Evolutionary conservation across 2,888 invertebrate species (phyloP), one percentile per base, ranked within the genome.

Genomic region (Alcis repandata): DNA sequence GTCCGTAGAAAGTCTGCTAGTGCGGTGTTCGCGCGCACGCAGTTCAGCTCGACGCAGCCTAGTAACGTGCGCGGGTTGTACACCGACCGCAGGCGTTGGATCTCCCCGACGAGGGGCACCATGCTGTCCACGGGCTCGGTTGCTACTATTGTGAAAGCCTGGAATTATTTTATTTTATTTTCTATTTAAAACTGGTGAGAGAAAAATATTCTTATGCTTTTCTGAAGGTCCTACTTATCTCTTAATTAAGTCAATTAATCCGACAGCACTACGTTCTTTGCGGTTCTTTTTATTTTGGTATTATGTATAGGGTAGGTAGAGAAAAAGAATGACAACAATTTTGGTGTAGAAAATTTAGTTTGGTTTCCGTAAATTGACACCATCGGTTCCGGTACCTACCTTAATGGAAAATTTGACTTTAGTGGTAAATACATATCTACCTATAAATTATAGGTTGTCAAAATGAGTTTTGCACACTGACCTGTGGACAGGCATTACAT

Each of bases 1-100:
- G 94, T 86, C 13, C 93, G 89, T 85, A 95, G 77, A 58, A 95
- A 95, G 79, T 96, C 95, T 0, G 96, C 95, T 27, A 96, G 90
- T 75, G 96, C 96, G 0, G 96, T 95, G 83, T 95, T 95, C 0
- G 96, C 95, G 65, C 96, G 89, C 40, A 96, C 95, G 66, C 95
- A 94, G 87, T 96, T 96, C 54, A 96, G 85, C 62, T 96, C 95
- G 19, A 96, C 96, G 53, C 96, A 95, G 41, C 96, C 96, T 77
- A 96, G 95, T 2, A 93, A 69, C 1, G 74, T 69, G 10, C 91
- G 85, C 1, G 92, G 86, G 68, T 91, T 87, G 78, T 91, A 92
- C 0, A 77, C 62, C 3, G 82, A 80, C 7, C 92, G 88, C 1
- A 92, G 94, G 69, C 96, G 95, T 82, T 95, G 94, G 22, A 96